A percentile compares a stretch with the other conserved stretches of the same genome.
phyloP scores from a whole-genome alignment of 2,797 vertebrate species.

The Trachops cirrhosus region DNA sequence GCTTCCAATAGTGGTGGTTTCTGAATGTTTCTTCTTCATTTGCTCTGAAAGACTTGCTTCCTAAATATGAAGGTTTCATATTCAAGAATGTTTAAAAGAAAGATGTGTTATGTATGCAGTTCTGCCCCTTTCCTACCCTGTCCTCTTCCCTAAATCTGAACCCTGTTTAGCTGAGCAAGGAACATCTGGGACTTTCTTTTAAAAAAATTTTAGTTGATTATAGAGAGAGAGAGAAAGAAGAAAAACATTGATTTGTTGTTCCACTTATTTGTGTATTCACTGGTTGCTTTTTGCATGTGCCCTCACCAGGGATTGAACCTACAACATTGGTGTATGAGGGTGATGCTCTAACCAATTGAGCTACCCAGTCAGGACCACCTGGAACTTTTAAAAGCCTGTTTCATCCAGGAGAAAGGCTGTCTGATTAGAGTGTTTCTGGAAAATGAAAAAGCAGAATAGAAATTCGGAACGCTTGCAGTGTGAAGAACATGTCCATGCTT shows the following conservation, averaged over 20 bases:
- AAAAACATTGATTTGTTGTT: neutral
- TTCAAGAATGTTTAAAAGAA: neutral
- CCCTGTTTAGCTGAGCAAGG: neutral
- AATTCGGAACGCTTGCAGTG: neutral
- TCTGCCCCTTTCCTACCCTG: neutral
- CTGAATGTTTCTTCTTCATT: neutral
- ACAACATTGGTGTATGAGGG: neutral
- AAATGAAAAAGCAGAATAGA: neutral
- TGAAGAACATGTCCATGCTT: neutral
- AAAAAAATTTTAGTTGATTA: neutral
- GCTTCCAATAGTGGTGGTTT: neutral
- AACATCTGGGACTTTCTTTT: neutral
- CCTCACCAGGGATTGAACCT: neutral
- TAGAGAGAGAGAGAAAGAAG: neutral
- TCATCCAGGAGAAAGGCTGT: neutral
- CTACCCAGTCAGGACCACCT: neutral
- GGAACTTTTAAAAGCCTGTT: neutral
- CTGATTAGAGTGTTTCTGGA: conserved; percentile 3
- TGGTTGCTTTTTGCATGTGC: neutral
- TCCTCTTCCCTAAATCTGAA: neutral
- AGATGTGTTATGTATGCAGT: neutral
- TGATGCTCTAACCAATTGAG: neutral
- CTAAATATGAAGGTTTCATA: neutral
- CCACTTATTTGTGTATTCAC: neutral
- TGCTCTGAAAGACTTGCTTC: conserved; percentile 4